Base-by-base conservation (phyloP, 92 coral and sea anemone species). In the Porites lobata region DNA sequence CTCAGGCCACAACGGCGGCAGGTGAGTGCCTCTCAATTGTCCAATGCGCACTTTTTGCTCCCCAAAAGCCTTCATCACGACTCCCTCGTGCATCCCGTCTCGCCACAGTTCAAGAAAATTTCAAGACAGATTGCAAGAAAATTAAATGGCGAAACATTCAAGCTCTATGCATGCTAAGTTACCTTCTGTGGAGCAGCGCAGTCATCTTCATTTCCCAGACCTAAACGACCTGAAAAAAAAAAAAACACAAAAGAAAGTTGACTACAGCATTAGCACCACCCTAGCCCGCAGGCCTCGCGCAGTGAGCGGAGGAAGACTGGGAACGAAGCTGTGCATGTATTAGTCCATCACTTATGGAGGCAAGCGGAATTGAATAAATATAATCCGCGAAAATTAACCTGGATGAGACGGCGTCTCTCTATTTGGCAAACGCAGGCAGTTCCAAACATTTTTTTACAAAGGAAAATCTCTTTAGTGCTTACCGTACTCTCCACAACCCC, bases 401-500 rank as follows among this genome's bases (percentile, higher is more conserved):
- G 21, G 17, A 14, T 56, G 3, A 56, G 61, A 10, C 8, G 61
- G 61, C 14, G 3, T 10, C 13, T 11, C 61, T 56, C 15, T 3
- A 4, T 2, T 56, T 56, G 15, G 1, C 61, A 56, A 10, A 10
- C 15, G 9, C 22, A 62, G 66, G n/a, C 19, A 62, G 66, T 20
- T 62, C 66, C 66, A 1, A 62, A 20, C 4, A 56, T 8, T 56
- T 32, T 50, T 2, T 20, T 10, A 50, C 26, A 7, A 75, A 26
- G 8, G 7, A 50, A 50, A 10, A 32, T 20, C 14, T 32, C 7
- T 7, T 11, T 32, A 20, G 4, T 5, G 51, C 95, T 78, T 67
- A 95, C 99, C 99, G 68, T 95, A 94, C 63, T 97, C 99, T 54
- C 99, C 99, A 79, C 99, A 97, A 12, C 99, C 99, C 99, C 99